phyloP scores from a whole-genome alignment of 2,797 vertebrate species.

The Spinibarbus caldwelli region DNA sequence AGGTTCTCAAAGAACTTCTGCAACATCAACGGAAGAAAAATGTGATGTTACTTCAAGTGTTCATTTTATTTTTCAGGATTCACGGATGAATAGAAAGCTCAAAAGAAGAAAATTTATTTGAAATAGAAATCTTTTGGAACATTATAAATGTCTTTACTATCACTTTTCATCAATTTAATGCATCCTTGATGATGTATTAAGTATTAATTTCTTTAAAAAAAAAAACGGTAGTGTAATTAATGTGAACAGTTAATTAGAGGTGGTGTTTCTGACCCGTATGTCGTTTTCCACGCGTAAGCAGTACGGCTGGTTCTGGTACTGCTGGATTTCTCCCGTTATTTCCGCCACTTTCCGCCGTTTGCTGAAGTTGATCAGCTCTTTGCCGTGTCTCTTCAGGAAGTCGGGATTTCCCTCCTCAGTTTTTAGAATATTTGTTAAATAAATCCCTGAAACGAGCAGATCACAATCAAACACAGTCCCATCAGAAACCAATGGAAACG shows the following conservation, averaged over 20 bases:
- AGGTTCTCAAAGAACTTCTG: slow-evolving; percentile 98
- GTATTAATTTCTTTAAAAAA: no score
- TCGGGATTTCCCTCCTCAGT: slow-evolving; percentile 98
- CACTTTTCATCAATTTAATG: not conserved
- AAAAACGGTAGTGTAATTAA: not conserved
- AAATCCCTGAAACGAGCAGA: slow-evolving; percentile 83
- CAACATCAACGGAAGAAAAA: not conserved
- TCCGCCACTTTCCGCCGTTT: slow-evolving; percentile 97
- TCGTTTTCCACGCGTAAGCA: slow-evolving; percentile 90
- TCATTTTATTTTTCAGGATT: not conserved
- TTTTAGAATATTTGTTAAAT: slow-evolving; percentile 97
- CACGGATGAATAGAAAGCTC: not conserved
- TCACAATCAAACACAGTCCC: not conserved
- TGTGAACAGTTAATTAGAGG: not conserved
- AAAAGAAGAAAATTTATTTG: no score
- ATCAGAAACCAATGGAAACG: not conserved
- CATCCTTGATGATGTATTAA: not conserved
- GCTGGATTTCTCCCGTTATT: slow-evolving; percentile 97
- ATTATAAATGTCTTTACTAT: no score
- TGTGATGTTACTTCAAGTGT: no score
- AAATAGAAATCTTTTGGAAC: no score
- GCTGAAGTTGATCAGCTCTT: slow-evolving; percentile 97
- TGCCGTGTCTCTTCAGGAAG: slow-evolving; percentile 91
- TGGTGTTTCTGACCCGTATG: slow-evolving; percentile 80
- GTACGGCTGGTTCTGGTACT: slow-evolving; percentile 99